Conservation (phyloP, 2,888 invertebrate species). For the Lasioglossum morio region DNA sequence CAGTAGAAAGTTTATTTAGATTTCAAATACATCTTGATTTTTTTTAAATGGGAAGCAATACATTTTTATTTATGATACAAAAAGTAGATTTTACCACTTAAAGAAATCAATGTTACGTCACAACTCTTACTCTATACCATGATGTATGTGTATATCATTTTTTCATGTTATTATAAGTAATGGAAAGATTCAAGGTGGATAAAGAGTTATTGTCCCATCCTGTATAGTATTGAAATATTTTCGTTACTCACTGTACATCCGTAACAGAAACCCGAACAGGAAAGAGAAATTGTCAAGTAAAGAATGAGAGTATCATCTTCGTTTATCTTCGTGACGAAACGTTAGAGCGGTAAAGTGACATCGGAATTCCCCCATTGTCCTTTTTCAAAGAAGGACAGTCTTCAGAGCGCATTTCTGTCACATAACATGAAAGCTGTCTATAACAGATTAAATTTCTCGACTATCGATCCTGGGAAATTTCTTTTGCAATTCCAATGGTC, state of each 20-base stretch:
- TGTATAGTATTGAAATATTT: background rate
- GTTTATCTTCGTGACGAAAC: background rate
- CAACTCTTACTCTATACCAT: too few species aligned
- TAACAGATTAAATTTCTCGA: constrained; percentile 19
- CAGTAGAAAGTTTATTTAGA: background rate
- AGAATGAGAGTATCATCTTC: background rate
- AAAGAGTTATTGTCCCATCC: too few species aligned
- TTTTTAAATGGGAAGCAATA: too few species aligned
- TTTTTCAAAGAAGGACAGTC: constrained; percentile 17
- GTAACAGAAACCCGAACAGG: background rate
- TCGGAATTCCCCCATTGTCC: background rate
- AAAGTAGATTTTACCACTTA: too few species aligned
- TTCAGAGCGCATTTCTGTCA: constrained; percentile 27
- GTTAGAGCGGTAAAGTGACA: background rate
- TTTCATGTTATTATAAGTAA: too few species aligned
- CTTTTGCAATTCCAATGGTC: background rate
- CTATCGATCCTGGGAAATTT: background rate
- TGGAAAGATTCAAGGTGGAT: too few species aligned
- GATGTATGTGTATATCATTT: too few species aligned
- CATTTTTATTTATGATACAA: too few species aligned
- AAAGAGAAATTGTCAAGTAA: background rate
- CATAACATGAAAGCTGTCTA: constrained; percentile 32
- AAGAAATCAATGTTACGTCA: too few species aligned
- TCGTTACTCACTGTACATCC: background rate
- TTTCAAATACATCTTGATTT: too few species aligned